Conservation (phyloP, 2,797 vertebrate species). For the Cichlasoma orientale region DNA sequence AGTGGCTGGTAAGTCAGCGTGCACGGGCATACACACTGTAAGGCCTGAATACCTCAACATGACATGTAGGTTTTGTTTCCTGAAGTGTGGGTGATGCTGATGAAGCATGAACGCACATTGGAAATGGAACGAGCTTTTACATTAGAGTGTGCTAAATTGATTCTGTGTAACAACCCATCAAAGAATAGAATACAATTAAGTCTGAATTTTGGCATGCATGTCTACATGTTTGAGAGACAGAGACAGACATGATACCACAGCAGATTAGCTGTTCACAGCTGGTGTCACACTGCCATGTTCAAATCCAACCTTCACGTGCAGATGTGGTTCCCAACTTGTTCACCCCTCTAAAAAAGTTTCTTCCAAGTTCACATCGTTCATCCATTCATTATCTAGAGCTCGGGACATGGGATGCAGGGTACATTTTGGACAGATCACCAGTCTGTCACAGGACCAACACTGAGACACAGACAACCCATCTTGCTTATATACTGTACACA, state of each 20-base stretch:
- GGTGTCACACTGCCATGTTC: background rate
- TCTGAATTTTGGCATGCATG: background rate
- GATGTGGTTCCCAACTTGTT: background rate
- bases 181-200: constrained; percentile 2
- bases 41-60: constrained; percentile 2
- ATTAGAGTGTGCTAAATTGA: constrained; percentile 20
- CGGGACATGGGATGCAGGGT: background rate
- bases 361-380: background rate
- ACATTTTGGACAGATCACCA: background rate
- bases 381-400: background rate
- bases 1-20: constrained; percentile 14
- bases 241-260: background rate
- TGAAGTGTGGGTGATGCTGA: constrained; percentile 24
- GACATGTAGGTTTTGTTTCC: constrained; percentile 24
- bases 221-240: background rate
- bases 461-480: background rate
- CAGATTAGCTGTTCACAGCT: background rate
- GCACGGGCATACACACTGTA: constrained; percentile 1
- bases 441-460: background rate
- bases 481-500: background rate
- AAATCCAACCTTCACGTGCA: background rate
- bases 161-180: background rate
- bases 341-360: background rate
- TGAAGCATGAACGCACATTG: constrained; percentile 4
- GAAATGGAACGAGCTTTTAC: constrained; percentile 9